Conservation (phyloP, 2,113 vertebrate genomes). For the Hyla sarda region DNA sequence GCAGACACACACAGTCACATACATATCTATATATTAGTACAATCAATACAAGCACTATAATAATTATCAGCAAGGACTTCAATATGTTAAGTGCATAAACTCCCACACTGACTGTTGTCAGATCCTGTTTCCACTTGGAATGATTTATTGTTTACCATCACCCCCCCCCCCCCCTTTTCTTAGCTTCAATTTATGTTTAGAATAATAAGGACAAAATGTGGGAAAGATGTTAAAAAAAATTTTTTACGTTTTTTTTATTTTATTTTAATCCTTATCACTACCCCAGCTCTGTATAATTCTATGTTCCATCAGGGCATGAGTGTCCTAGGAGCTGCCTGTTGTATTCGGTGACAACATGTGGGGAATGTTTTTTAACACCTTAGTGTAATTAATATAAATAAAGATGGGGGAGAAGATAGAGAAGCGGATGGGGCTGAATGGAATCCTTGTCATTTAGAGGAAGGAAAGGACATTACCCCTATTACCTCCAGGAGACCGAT, state of each 20-base stretch:
- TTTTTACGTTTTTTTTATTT: neutral
- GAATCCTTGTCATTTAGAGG: neutral
- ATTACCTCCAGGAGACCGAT: neutral
- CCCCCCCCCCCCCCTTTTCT: neutral
- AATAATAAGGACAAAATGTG: neutral
- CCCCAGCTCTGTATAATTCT: neutral
- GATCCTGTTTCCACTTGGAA: slow-evolving; percentile 43
- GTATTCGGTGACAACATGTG: neutral
- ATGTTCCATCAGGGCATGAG: neutral
- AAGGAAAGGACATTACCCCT: neutral
- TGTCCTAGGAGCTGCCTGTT: neutral
- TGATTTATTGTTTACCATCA: slow-evolving; percentile 29
- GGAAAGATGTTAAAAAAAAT: neutral
- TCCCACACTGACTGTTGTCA: neutral
- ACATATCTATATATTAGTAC: neutral
- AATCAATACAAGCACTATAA: slow-evolving; percentile 23
- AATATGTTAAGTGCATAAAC: slow-evolving; percentile 47
- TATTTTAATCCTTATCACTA: neutral
- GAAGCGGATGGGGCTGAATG: neutral
- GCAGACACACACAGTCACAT: neutral
- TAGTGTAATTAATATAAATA: slow-evolving; percentile 28
- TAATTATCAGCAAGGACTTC: slow-evolving; percentile 31
- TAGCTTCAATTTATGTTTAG: neutral
- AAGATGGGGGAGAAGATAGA: slow-evolving; percentile 1
- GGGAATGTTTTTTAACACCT: slow-evolving; percentile 25